A percentile compares a stretch with the other conserved stretches of the same genome.
Conservation (phyloP, 2,888 invertebrate species). For the Sinotaia quadrata region DNA sequence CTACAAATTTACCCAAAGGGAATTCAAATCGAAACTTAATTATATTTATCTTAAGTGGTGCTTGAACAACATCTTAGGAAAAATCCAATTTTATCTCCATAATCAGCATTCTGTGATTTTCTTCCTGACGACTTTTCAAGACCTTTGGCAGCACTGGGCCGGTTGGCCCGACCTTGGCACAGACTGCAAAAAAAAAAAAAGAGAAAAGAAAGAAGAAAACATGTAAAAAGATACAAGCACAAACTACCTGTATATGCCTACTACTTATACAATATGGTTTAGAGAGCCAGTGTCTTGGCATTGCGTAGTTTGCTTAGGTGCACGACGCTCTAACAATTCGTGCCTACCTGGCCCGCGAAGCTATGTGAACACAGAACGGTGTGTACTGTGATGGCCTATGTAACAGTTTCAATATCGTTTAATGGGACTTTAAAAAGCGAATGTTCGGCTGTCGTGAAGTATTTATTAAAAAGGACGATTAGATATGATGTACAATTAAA, state of each 20-base stretch:
- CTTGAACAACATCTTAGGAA: conserved; percentile 7
- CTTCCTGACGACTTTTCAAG: conserved; percentile 8
- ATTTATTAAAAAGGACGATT: too few species aligned
- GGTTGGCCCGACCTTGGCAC: conserved; percentile 34
- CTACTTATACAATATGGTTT: background rate
- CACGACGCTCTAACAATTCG: too few species aligned
- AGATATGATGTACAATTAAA: too few species aligned
- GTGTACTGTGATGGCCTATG: too few species aligned
- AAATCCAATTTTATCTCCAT: conserved; percentile 24
- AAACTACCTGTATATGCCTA: background rate
- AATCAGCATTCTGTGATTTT: conserved; percentile 18
- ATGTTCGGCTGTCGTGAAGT: too few species aligned
- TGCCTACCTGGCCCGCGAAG: conserved; percentile 10
- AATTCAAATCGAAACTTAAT: background rate
- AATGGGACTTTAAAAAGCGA: too few species aligned
- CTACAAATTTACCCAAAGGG: too few species aligned
- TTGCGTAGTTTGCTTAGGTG: conserved; percentile 18
- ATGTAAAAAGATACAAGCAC: background rate
- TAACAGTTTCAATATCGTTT: too few species aligned
- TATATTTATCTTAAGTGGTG: too few species aligned
- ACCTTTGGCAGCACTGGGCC: conserved; percentile 22
- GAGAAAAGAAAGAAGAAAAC: background rate
- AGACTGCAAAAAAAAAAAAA: conserved; percentile 31
- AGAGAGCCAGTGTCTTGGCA: background rate
- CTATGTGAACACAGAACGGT: too few species aligned